Conservation (phyloP, 2,888 invertebrate species). For the Diploptera punctata region DNA sequence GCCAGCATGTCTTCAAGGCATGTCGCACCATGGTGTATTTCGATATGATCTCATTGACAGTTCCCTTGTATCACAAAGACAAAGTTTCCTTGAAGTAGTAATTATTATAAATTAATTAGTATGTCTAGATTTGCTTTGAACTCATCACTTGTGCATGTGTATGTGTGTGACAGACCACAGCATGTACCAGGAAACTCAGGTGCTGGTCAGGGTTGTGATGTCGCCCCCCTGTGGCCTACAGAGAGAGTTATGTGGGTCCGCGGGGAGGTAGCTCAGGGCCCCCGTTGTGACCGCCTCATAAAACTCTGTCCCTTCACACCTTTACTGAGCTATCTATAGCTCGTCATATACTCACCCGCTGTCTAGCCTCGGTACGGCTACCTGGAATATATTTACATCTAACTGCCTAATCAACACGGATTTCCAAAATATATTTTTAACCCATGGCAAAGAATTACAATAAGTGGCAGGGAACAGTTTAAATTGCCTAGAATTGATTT, state of each 20-base stretch:
- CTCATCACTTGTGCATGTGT: no score
- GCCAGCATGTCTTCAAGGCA: no score
- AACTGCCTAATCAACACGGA: background rate
- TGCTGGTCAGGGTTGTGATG: conserved; percentile 1
- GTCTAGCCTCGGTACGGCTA: background rate
- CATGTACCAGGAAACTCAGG: conserved; percentile 19
- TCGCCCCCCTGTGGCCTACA: conserved; percentile 10
- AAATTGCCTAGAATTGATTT: no score
- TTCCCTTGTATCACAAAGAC: no score
- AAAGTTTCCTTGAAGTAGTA: no score
- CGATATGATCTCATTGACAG: no score
- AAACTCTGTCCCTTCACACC: conserved; percentile 40
- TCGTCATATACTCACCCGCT: conserved; percentile 12
- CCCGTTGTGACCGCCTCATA: conserved; percentile 31
- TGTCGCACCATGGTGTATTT: no score
- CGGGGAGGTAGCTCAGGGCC: conserved; percentile 21
- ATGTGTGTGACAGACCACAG: background rate
- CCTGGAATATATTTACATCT: background rate
- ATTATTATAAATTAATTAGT: no score
- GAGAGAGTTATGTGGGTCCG: conserved; percentile 11
- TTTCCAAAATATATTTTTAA: no score
- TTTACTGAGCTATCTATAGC: conserved; percentile 18
- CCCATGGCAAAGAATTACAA: no score
- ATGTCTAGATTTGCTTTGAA: no score
- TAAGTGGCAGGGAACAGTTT: no score